Conservation (phyloP, 2,113 vertebrate genomes). For the Crotophaga sulcirostris region DNA sequence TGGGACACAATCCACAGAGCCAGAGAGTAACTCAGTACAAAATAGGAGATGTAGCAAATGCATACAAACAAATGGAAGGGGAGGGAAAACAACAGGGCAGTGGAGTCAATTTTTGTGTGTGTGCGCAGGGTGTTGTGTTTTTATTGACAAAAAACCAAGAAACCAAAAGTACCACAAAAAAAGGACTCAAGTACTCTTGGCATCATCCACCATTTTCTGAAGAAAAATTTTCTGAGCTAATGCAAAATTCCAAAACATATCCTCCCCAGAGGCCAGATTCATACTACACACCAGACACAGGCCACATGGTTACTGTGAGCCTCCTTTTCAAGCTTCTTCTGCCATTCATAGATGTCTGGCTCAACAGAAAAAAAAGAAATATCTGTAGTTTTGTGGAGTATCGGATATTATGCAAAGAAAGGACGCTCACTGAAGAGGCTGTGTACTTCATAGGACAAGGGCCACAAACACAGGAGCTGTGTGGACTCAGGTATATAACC, state of each 20-base stretch:
- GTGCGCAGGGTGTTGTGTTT: not conserved
- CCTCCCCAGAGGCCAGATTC: too few species aligned
- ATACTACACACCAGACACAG: not conserved
- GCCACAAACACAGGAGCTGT: too few species aligned
- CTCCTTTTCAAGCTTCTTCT: not conserved
- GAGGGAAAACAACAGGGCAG: not conserved
- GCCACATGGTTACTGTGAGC: fast-evolving
- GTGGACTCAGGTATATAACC: not conserved
- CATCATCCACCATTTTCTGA: not conserved
- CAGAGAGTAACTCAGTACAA: not conserved
- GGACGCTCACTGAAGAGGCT: not conserved
- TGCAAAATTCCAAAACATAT: not conserved
- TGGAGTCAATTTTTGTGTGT: not conserved
- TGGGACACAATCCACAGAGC: not conserved
- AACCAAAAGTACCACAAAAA: not conserved
- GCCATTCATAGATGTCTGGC: fast-evolving
- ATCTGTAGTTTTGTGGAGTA: not conserved
- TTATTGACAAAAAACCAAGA: not conserved
- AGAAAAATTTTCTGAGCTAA: not conserved
- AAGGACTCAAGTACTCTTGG: not conserved
- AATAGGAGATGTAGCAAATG: not conserved
- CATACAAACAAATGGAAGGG: not conserved
- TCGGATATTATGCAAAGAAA: not conserved
- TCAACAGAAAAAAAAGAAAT: not conserved
- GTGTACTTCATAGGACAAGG: not conserved